Percentiles rank a stretch among this genome's conserved stretches.
Conservation (phyloP, 2,888 invertebrate genomes). For the Ormyrus thymus region DNA sequence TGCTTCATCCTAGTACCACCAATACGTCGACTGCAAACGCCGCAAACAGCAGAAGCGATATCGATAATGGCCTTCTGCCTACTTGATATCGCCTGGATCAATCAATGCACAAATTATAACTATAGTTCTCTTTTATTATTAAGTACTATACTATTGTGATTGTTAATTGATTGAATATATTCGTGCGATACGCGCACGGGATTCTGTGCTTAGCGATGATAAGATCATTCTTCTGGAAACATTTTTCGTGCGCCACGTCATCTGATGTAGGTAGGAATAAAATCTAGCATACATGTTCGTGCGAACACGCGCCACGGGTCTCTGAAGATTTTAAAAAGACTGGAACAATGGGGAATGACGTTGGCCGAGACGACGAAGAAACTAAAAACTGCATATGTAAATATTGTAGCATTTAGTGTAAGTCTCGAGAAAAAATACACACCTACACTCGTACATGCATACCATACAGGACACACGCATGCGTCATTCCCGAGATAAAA, state of each 20-base stretch:
- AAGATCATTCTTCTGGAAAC: too few species aligned
- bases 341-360: conserved; percentile 7
- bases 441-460: neutral
- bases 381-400: neutral
- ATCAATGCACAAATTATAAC: conserved; percentile 53
- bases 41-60: conserved; percentile 22
- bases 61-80: conserved; percentile 51
- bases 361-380: too few species aligned
- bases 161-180: conserved; percentile 29
- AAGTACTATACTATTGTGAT: conserved; percentile 1
- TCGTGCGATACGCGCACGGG: neutral
- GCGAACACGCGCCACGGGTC: conserved; percentile 3
- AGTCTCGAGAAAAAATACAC: conserved; percentile 18
- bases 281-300: conserved; percentile 4
- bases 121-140: conserved; percentile 32
- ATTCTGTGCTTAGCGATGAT: neutral
- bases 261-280: neutral
- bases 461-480: neutral
- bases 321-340: neutral
- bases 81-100: conserved; percentile 44
- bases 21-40: conserved; percentile 40
- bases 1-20: conserved; percentile 16
- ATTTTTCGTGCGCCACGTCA: conserved; percentile 8
- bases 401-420: conserved; percentile 29
- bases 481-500: conserved; percentile 49